These are phyloP conservation scores for Trogon melanurus DNA, from an alignment of 2,113 vertebrate genomes.

Conservation along the genomic window DNA sequence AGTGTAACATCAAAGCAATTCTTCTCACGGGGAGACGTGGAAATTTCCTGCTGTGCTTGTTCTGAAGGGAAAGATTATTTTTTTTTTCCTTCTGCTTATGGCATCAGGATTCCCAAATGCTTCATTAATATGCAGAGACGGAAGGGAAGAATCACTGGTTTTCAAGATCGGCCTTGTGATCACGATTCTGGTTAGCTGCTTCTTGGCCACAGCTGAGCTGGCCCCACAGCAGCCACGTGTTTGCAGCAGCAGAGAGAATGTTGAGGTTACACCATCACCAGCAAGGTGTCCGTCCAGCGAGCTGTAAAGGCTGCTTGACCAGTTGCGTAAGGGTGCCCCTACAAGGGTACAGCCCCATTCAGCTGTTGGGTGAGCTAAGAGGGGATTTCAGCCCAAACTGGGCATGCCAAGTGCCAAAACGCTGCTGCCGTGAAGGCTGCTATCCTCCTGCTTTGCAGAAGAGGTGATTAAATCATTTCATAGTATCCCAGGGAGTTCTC, in stretches of 20 bases:
- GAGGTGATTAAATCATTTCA: not conserved
- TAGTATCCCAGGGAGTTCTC: not conserved
- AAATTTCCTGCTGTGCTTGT: not conserved
- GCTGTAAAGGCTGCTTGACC: not conserved
- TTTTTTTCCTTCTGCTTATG: not conserved
- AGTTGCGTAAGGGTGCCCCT: not conserved
- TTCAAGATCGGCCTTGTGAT: not conserved
- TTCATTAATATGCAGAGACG: not conserved
- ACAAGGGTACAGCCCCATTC: not conserved
- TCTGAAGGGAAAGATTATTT: not conserved
- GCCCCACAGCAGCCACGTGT: rapidly evolving
- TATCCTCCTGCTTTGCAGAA: not conserved
- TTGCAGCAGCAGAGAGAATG: not conserved
- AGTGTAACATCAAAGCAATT: not conserved
- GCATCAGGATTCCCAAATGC: not conserved
- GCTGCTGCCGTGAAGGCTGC: not conserved
- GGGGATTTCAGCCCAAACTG: not conserved
- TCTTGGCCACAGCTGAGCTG: rapidly evolving
- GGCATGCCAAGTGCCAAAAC: no score
- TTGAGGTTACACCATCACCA: rapidly evolving
- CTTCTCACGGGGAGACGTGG: not conserved
- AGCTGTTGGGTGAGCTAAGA: not conserved
- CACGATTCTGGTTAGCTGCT: not conserved
- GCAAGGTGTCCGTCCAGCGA: not conserved
- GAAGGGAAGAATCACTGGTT: not conserved